These are phyloP conservation scores for Procambarus virginalis DNA, from an alignment of 1,140 invertebrate genomes.

Conservation along the genomic window DNA sequence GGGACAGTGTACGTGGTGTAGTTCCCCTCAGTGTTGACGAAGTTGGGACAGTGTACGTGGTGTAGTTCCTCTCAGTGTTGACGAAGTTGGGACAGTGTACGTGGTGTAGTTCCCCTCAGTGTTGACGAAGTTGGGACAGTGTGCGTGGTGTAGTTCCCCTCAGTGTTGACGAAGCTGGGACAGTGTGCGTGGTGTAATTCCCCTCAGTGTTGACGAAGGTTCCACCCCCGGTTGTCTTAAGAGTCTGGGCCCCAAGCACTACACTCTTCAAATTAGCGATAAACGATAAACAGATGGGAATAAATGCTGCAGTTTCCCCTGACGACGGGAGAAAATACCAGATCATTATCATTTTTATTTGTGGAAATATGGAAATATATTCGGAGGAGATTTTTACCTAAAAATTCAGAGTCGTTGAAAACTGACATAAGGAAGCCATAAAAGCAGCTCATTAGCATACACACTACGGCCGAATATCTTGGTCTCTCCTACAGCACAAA, in stretches of 20 bases:
- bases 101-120: no score
- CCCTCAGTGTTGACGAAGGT: no score
- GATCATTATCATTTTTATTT: slow-evolving; percentile 7
- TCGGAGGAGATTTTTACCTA: background rate
- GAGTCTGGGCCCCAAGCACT: background rate
- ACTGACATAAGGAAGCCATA: slow-evolving; percentile 12
- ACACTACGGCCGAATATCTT: background rate
- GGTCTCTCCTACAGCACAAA: background rate
- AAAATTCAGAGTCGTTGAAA: slow-evolving; percentile 13
- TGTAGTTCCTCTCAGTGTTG: no score
- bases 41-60: no score
- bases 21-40: no score
- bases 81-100: no score
- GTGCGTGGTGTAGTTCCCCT: no score
- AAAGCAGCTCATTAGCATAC: slow-evolving; percentile 12
- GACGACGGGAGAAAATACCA: background rate
- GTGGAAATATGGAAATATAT: slow-evolving; percentile 9
- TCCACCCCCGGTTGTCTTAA: no score
- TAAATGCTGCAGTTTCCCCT: background rate
- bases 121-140: no score
- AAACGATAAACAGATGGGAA: background rate
- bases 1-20: no score
- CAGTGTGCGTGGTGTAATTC: no score
- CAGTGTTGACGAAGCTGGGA: no score
- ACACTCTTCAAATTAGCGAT: background rate